Evolutionary conservation across 1,140 invertebrate genomes (phyloP).

Genomic region (Cyclina sinensis): DNA sequence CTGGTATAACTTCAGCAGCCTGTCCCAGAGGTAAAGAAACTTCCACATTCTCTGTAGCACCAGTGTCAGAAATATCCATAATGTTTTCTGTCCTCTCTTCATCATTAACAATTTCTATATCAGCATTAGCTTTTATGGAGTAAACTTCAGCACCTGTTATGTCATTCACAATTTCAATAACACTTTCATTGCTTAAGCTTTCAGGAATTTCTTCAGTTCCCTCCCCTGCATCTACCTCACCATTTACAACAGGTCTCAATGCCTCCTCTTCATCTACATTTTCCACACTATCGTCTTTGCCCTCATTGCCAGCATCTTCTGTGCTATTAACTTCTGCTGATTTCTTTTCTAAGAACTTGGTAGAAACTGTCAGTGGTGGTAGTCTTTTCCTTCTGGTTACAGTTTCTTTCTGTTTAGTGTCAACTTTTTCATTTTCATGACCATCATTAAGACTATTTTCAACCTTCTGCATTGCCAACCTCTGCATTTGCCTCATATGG

Average conservation of each 20-base stretch:
- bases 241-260: too few relatives aligned
- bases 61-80: background rate
- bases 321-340: background rate
- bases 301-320: background rate
- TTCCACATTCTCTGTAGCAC: background rate
- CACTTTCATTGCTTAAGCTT: background rate
- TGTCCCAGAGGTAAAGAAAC: background rate
- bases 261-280: background rate
- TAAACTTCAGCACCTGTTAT: background rate
- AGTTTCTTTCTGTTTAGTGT: background rate
- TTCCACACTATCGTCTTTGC: background rate
- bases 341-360: background rate
- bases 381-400: background rate
- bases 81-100: background rate
- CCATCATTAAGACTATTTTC: background rate
- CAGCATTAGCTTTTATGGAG: background rate
- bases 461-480: background rate
- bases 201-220: background rate
- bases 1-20: background rate
- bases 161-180: background rate
- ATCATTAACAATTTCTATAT: background rate
- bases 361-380: background rate
- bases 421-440: background rate
- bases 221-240: too few relatives aligned
- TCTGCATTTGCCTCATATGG: conserved; percentile 24